Evolutionary conservation across 64 coral and sea anemone species (phyloP), one percentile per base, ranked within the genome.

Genomic region (Trachythela sp.): DNA sequence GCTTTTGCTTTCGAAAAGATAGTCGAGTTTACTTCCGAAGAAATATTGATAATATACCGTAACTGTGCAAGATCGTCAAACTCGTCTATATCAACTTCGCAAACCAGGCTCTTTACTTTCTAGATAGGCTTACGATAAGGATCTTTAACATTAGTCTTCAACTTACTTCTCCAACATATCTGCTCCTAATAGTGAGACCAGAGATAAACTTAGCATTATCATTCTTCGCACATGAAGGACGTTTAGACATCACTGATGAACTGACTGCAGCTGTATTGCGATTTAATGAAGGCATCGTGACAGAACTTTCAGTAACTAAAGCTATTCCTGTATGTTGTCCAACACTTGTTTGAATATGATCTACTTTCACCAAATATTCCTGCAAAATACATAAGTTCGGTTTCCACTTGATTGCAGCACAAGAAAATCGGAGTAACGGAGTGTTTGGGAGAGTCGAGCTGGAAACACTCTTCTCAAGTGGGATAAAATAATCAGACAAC

Each of bases 311-410:
- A 48, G 92, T 91, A 29, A 93, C 95, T 39, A 99, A 86, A 0
- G 93, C 89, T 13, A 94, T 70, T 11, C 95, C 95, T 22, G 95
- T 92, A 71, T 99, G 95, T 33, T 93, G 87, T 0, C 88, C 56
- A 3, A 93, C 71, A n/a, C 90, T 75, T 29, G 90, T 40, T 50
- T 91, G 91, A 2, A 60, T 86, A 39, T 91, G 72, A 31, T 94
- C 91, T 18, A 92, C 68, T 37, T 94, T 91, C 89, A 99, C 90
- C 39, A 99, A 88, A 71, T 99, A 99, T 56, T 99, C 95, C 95
- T 99, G 67, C 2, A 91, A 32, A 85, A 33, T 8, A 87, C 8
- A 85, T 32, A 76, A 45, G 11, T 11, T 6, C 11, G 4, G 42
- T 45, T 45, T 45, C 42, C 4, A 45, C 11, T 45, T 11, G 4